A percentile compares a stretch with the other conserved stretches of the same genome.
Evolutionary conservation across 2,113 vertebrate species (phyloP).

Genomic region (Chionomys nivalis): DNA sequence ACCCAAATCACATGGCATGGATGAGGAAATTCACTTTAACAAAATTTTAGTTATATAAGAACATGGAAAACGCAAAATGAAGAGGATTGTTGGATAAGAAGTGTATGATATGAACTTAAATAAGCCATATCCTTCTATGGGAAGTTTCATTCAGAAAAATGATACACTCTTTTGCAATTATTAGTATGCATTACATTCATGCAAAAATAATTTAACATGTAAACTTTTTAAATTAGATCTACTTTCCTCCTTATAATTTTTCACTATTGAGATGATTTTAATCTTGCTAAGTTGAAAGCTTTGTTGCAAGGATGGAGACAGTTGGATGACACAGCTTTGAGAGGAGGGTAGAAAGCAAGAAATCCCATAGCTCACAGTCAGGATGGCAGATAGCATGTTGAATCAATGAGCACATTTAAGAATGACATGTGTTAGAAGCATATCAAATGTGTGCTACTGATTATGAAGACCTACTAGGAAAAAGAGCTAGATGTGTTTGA

Average conservation of each 20-base stretch:
- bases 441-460: slow-evolving; percentile 47
- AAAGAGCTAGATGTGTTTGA: neutral
- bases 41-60: slow-evolving; percentile 76
- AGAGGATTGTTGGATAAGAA: neutral
- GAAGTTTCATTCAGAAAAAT: slow-evolving; percentile 22
- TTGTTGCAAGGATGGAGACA: neutral
- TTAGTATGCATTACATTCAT: slow-evolving; percentile 34
- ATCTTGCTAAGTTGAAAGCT: neutral
- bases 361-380: neutral
- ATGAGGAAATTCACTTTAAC: slow-evolving; percentile 40
- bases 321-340: neutral
- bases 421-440: neutral
- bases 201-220: slow-evolving; percentile 65
- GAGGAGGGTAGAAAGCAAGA: neutral
- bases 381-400: slow-evolving; percentile 26
- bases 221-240: neutral
- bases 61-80: neutral
- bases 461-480: slow-evolving; percentile 42
- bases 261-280: slow-evolving; percentile 33
- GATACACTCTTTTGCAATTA: slow-evolving; percentile 39
- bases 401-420: slow-evolving; percentile 11
- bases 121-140: slow-evolving; percentile 51
- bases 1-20: slow-evolving; percentile 68
- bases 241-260: neutral
- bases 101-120: slow-evolving; percentile 67